These are phyloP conservation scores for Brachypodius melanocephalos DNA, from an alignment of 2,113 vertebrate genomes.

Conservation along the genomic window DNA sequence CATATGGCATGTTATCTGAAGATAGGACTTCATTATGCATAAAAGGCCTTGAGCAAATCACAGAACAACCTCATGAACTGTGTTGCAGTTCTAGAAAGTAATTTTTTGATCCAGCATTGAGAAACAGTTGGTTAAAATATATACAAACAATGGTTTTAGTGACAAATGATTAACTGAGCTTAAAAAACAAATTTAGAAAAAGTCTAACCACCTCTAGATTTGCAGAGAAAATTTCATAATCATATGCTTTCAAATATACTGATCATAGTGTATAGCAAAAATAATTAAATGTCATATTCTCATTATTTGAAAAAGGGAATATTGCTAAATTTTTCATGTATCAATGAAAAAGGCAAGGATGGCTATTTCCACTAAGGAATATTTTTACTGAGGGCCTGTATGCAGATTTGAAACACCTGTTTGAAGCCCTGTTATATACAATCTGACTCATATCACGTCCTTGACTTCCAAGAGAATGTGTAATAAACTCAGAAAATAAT, in stretches of 20 bases:
- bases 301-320: background rate
- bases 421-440: background rate
- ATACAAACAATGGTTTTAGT: rapidly evolving
- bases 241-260: background rate
- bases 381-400: background rate
- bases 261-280: background rate
- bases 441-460: background rate
- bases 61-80: background rate
- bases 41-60: background rate
- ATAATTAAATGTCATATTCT: background rate
- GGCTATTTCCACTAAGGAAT: background rate
- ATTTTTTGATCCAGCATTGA: background rate
- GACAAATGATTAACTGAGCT: background rate
- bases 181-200: background rate
- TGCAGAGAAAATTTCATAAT: background rate
- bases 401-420: background rate
- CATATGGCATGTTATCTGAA: background rate
- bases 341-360: background rate
- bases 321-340: background rate
- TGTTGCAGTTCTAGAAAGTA: background rate
- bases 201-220: background rate
- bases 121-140: background rate
- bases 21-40: background rate
- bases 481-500: background rate
- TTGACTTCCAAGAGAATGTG: background rate